A percentile compares a stretch with the other conserved stretches of the same genome.
Evolutionary conservation across 2,888 invertebrate species (phyloP).

Genomic region (Diarsia mendica): DNA sequence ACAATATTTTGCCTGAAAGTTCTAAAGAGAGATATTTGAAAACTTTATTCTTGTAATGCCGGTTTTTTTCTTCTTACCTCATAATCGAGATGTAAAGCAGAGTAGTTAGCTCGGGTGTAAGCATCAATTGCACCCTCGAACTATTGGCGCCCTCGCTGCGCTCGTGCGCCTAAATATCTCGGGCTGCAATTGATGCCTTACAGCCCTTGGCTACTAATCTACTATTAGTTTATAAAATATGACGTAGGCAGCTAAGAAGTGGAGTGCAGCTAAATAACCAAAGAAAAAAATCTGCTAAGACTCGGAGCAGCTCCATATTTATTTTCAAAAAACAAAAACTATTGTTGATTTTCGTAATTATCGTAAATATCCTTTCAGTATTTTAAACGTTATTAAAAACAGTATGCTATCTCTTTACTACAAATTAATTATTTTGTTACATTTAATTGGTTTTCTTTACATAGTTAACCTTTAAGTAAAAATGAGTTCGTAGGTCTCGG

Average conservation of each 20-base stretch:
- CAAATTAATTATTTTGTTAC: constrained; percentile 24
- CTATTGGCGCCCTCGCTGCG: too few species aligned
- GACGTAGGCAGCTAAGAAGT: constrained; percentile 4
- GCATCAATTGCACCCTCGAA: too few species aligned
- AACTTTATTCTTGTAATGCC: too few species aligned
- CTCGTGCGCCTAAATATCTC: too few species aligned
- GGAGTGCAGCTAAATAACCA: constrained; percentile 44
- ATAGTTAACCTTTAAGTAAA: constrained; percentile 30
- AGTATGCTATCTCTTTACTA: constrained; percentile 52
- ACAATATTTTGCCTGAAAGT: too few species aligned
- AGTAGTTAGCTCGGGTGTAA: too few species aligned
- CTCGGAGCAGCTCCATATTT: neutral
- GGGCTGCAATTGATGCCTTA: too few species aligned
- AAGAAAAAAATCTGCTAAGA: constrained; percentile 21
- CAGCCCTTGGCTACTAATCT: too few species aligned
- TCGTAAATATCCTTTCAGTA: neutral
- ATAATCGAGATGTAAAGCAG: too few species aligned
- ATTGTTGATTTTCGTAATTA: neutral
- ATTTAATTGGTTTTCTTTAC: constrained; percentile 22
- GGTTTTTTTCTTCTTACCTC: too few species aligned
- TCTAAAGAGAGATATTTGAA: too few species aligned
- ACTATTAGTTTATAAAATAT: constrained; percentile 19
- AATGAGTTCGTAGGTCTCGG: constrained; percentile 47
- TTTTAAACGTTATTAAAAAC: constrained; percentile 1
- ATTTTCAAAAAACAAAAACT: neutral